A percentile compares a stretch with the other conserved stretches of the same genome.
phyloP scores from a whole-genome alignment of 2,888 invertebrate species.

The Coelopa pilipes region DNA sequence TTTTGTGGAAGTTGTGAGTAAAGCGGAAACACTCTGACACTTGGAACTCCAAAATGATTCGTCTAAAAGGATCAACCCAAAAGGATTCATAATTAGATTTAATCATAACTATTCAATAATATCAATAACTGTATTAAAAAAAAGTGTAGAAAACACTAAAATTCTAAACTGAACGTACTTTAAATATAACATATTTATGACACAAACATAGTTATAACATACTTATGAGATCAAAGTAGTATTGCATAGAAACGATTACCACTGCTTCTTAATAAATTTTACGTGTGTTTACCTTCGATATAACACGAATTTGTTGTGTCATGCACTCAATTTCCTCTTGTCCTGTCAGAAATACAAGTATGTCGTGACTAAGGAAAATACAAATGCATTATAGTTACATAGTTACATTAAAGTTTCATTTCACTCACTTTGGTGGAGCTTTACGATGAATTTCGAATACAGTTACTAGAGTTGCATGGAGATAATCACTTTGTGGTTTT shows the following conservation, averaged over 20 bases:
- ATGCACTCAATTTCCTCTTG: slow-evolving; percentile 97
- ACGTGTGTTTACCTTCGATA: slow-evolving; percentile 71
- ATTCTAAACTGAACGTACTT: too few species aligned
- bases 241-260: too few species aligned
- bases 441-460: slow-evolving; percentile 89
- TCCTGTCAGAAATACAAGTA: slow-evolving; percentile 93
- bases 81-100: too few species aligned
- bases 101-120: too few species aligned
- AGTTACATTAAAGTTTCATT: slow-evolving; percentile 1
- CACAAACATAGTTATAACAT: too few species aligned
- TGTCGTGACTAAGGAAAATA: slow-evolving; percentile 78
- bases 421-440: slow-evolving; percentile 80
- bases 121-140: too few species aligned
- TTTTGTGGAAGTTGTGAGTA: slow-evolving; percentile 90
- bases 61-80: slow-evolving; percentile 62
- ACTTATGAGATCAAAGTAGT: too few species aligned
- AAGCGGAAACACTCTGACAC: slow-evolving; percentile 83
- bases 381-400: neutral
- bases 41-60: slow-evolving; percentile 69
- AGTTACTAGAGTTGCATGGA: slow-evolving; percentile 83
- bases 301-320: slow-evolving; percentile 77
- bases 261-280: neutral
- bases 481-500: slow-evolving; percentile 83
- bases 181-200: too few species aligned
- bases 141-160: too few species aligned